phyloP scores from a whole-genome alignment of 2,113 vertebrate species.

The Globicephala melas region DNA sequence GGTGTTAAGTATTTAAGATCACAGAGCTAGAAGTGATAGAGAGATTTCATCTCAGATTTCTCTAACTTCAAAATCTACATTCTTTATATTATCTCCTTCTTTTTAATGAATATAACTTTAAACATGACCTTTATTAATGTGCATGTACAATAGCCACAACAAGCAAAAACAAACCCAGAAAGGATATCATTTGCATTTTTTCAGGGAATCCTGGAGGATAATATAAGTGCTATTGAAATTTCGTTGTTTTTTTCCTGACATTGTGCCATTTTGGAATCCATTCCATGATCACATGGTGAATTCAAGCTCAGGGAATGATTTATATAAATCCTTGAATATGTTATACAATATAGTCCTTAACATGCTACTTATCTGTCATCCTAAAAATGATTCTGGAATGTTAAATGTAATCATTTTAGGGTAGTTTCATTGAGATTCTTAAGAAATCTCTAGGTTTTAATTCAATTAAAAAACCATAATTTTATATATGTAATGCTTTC shows the following conservation, averaged over 20 bases:
- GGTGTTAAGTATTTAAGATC: background rate
- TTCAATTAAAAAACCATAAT: background rate
- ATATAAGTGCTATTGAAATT: background rate
- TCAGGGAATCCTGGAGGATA: background rate
- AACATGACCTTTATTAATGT: background rate
- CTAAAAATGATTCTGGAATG: slow-evolving; percentile 1
- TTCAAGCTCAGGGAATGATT: background rate
- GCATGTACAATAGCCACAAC: background rate
- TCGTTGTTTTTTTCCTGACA: background rate
- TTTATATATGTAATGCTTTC: background rate
- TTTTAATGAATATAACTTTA: background rate
- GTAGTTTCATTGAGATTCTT: background rate
- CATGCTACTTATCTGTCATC: background rate
- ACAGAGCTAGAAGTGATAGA: background rate
- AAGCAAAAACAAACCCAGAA: background rate
- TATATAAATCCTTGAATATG: background rate
- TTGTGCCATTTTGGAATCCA: background rate
- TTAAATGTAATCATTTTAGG: background rate
- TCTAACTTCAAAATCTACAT: background rate
- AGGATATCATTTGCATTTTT: background rate
- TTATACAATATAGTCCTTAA: background rate
- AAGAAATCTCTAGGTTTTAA: background rate
- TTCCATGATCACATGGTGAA: background rate
- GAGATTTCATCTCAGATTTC: background rate
- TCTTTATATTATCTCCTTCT: background rate